A percentile compares a stretch with the other conserved stretches of the same genome.
These are phyloP conservation scores for Gnathonemus echidnorhynchus DNA, from an alignment of 2,113 vertebrate genomes.

Conservation along the genomic window DNA sequence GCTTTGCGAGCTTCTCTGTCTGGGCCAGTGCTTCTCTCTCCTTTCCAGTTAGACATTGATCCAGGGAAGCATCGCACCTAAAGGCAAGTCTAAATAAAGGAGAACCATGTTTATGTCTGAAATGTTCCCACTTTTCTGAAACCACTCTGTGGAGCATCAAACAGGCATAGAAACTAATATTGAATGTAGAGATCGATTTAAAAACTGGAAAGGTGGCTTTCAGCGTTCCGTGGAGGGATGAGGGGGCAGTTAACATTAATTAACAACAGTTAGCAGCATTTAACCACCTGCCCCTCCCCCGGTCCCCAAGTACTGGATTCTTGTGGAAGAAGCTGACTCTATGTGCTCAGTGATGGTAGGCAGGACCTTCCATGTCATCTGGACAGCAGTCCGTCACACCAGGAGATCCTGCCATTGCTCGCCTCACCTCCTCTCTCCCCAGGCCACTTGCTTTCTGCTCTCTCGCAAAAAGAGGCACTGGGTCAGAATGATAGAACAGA, in stretches of 20 bases:
- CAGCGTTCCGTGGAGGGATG: not conserved
- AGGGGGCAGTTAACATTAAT: not conserved
- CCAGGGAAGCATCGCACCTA: not conserved
- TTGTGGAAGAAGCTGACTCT: constrained; percentile 18
- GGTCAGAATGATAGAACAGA: not conserved
- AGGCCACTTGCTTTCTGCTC: not conserved
- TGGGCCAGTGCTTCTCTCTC: not conserved
- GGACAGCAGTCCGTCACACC: constrained; percentile 18
- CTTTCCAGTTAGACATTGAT: not conserved
- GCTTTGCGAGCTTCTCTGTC: not conserved
- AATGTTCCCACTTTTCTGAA: not conserved
- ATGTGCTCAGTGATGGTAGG: constrained; percentile 21
- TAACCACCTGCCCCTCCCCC: not conserved
- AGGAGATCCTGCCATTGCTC: constrained; percentile 32
- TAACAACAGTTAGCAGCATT: not conserved
- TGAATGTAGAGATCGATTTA: too few relatives aligned
- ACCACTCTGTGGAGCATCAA: not conserved
- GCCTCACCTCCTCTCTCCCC: not conserved
- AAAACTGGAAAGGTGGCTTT: not conserved
- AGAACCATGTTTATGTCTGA: not conserved
- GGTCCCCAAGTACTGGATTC: constrained; percentile 1
- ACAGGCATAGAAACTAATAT: not conserved
- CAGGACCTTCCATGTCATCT: constrained; percentile 21
- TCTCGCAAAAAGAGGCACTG: not conserved
- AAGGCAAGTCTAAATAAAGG: not conserved